phyloP scores from a whole-genome alignment of 2,888 invertebrate species.

The Eristalinus aeneus region DNA sequence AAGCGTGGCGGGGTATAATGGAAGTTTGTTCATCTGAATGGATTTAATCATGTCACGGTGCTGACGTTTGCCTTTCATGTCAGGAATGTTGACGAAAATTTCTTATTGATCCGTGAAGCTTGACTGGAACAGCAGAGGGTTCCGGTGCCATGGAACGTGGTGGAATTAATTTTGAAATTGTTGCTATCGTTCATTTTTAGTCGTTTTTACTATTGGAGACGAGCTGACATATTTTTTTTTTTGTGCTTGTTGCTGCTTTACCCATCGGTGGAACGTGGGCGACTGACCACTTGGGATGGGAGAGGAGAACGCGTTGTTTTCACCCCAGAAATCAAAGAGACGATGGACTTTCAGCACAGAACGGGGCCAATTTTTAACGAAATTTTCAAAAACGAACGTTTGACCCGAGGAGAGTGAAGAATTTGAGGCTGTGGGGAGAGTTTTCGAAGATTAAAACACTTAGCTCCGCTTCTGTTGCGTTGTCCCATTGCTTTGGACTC shows the following conservation, averaged over 20 bases:
- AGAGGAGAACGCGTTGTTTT: too few species aligned
- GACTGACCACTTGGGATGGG: too few species aligned
- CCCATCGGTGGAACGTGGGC: background rate
- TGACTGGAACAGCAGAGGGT: too few species aligned
- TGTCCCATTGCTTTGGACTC: too few species aligned
- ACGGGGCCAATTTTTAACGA: too few species aligned
- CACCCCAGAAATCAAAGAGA: too few species aligned
- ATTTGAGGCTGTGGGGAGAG: too few species aligned
- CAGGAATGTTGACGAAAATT: background rate
- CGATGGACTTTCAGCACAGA: too few species aligned
- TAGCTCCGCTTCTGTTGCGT: too few species aligned
- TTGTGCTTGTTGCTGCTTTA: background rate
- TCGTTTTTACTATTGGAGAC: background rate
- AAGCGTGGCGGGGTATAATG: constrained; percentile 7
- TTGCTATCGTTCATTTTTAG: background rate
- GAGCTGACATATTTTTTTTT: background rate
- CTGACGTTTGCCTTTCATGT: constrained; percentile 22
- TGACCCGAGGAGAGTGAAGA: too few species aligned
- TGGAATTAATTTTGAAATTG: background rate
- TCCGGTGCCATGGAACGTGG: background rate
- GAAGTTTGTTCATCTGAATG: constrained; percentile 12
- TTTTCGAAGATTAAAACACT: too few species aligned
- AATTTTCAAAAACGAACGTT: too few species aligned
- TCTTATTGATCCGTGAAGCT: constrained; percentile 10
- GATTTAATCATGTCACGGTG: constrained; percentile 26